Percentiles rank a stretch among this genome's conserved stretches.
phyloP scores from a whole-genome alignment of 2,113 vertebrate species.

The Prunella himalayana region DNA sequence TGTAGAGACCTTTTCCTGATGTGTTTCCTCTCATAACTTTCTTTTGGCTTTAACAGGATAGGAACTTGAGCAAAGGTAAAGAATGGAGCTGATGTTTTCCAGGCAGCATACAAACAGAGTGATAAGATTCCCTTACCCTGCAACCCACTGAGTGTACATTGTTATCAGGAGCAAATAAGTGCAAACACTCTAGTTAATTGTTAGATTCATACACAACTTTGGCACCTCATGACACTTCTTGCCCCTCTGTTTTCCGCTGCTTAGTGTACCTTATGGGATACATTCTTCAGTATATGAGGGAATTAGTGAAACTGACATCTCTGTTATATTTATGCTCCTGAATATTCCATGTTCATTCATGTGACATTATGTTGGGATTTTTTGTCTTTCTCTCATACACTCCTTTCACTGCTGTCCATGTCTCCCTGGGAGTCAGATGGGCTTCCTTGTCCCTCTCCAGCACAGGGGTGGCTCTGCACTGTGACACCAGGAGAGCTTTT shows the following conservation, averaged over 20 bases:
- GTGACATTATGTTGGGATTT: background rate
- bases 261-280: background rate
- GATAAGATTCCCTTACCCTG: background rate
- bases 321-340: background rate
- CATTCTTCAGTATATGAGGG: background rate
- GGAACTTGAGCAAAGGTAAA: background rate
- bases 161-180: background rate
- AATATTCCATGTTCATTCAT: background rate
- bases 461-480: background rate
- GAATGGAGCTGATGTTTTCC: background rate
- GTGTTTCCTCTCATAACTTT: background rate
- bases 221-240: fast-evolving
- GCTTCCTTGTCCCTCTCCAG: background rate
- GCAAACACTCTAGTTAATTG: fast-evolving
- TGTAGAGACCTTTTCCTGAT: background rate
- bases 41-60: background rate
- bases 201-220: background rate
- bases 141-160: background rate
- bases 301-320: background rate
- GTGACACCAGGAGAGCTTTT: fast-evolving
- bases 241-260: background rate
- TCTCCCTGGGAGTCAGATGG: background rate
- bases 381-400: background rate
- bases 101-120: background rate
- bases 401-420: background rate